Evolutionary conservation across 2,888 invertebrate species (phyloP).

Genomic region (Drosophila suboccidentalis): DNA sequence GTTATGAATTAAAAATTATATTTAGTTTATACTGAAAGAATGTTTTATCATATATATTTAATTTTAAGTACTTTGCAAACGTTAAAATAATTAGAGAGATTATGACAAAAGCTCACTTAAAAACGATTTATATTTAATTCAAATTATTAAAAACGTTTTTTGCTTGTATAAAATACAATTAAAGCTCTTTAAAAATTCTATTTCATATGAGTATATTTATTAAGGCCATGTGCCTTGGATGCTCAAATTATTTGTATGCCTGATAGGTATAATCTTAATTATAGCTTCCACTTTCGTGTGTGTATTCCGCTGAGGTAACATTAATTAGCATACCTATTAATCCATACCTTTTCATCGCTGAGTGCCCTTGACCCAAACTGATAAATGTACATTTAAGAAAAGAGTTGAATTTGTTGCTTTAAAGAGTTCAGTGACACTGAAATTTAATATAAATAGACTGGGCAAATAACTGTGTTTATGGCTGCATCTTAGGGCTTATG

Average conservation of each 20-base stretch:
- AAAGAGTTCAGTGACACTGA: constrained; percentile 7
- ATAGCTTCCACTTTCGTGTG: background rate
- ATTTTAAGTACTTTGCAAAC: background rate
- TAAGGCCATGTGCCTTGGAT: background rate
- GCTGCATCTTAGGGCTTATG: constrained; percentile 29
- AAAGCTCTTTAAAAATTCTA: background rate
- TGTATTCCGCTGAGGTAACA: background rate
- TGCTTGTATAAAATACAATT: background rate
- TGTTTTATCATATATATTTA: background rate
- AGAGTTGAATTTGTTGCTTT: background rate
- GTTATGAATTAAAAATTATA: constrained; percentile 8
- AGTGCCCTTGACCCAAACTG: background rate
- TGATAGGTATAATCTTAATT: too few relatives aligned
- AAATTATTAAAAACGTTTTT: background rate
- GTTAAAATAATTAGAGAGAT: background rate
- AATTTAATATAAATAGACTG: constrained; percentile 11
- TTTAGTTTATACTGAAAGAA: constrained; percentile 2
- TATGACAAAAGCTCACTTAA: background rate
- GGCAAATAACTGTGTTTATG: constrained; percentile 37
- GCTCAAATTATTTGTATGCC: background rate
- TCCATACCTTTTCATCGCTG: background rate
- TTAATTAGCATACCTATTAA: background rate
- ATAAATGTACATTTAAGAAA: background rate
- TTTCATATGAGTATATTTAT: background rate
- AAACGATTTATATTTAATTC: background rate